A percentile compares a stretch with the other conserved stretches of the same genome.
Conservation (phyloP, 2,888 invertebrate species). For the Cheilosia scutellata region DNA sequence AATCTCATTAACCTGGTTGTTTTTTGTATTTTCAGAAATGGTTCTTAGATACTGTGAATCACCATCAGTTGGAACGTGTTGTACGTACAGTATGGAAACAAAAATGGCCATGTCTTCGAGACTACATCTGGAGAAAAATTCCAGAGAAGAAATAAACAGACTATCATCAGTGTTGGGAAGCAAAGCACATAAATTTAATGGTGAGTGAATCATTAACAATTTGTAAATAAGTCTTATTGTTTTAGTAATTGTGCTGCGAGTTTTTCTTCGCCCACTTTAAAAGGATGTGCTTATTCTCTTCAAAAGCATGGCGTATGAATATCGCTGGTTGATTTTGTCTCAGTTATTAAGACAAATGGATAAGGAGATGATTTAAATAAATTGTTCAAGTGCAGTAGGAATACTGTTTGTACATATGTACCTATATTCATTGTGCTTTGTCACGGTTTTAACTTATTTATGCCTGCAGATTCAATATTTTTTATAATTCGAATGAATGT, state of each 20-base stretch:
- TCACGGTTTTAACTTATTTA: too few relatives aligned
- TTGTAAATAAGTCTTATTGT: conserved; percentile 33
- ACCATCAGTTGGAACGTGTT: conserved; percentile 85
- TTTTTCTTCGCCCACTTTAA: conserved; percentile 33
- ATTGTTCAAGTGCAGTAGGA: conserved; percentile 5
- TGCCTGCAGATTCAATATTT: too few relatives aligned
- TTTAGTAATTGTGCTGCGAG: conserved; percentile 9
- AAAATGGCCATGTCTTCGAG: conserved; percentile 89
- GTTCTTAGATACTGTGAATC: conserved; percentile 83
- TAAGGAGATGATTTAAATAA: conserved; percentile 25
- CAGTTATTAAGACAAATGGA: conserved; percentile 55
- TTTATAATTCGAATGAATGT: too few relatives aligned
- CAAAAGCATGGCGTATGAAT: background rate
- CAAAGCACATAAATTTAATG: conserved; percentile 93
- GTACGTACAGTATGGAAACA: conserved; percentile 87
- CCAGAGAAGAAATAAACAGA: conserved; percentile 90
- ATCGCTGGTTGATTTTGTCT: conserved; percentile 7
- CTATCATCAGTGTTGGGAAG: conserved; percentile 90
- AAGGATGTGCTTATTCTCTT: background rate
- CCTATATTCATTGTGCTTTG: background rate
- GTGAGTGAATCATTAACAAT: conserved; percentile 86
- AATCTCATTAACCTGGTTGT: conserved; percentile 7
- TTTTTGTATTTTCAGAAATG: conserved; percentile 80
- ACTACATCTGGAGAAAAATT: conserved; percentile 89
- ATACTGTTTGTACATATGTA: background rate